A percentile compares a stretch with the other conserved stretches of the same genome.
These are phyloP conservation scores for Pristionchus japonicus DNA, from an alignment of 2,888 invertebrate species.

Conservation along the genomic window DNA sequence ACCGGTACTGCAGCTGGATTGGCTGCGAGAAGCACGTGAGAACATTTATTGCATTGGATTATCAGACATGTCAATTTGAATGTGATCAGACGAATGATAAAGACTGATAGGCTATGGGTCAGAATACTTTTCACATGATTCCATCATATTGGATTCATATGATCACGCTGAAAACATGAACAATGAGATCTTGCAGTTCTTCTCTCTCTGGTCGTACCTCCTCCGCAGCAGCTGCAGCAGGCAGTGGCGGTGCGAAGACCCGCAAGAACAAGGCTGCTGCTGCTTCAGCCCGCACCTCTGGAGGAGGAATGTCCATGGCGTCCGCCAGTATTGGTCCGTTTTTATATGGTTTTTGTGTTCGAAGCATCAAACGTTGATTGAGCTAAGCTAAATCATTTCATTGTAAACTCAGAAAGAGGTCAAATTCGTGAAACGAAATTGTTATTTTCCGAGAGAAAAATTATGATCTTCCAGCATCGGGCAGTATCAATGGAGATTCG, in stretches of 20 bases:
- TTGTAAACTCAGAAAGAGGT: too few species aligned
- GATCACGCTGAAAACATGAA: background rate
- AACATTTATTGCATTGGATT: too few species aligned
- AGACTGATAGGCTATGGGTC: too few species aligned
- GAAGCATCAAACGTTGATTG: too few species aligned
- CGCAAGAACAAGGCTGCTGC: slow-evolving; percentile 14
- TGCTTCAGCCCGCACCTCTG: background rate
- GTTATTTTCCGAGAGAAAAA: background rate
- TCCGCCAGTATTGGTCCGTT: background rate
- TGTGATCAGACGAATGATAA: too few species aligned
- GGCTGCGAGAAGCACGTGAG: slow-evolving; percentile 23
- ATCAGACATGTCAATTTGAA: too few species aligned
- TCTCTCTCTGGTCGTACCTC: slow-evolving; percentile 38
- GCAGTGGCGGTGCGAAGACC: background rate
- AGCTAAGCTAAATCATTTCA: too few species aligned
- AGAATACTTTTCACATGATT: too few species aligned
- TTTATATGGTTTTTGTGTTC: too few species aligned
- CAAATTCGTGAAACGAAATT: background rate
- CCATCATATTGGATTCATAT: too few species aligned
- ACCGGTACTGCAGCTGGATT: background rate
- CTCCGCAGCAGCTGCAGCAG: slow-evolving; percentile 9
- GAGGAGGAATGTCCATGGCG: slow-evolving; percentile 3
- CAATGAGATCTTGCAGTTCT: slow-evolving; percentile 30
- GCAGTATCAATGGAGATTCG: slow-evolving; percentile 49
- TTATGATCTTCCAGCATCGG: background rate